These are phyloP conservation scores for Mesoclemmys tuberculata DNA, from an alignment of 2,113 vertebrate genomes.

Conservation along the genomic window DNA sequence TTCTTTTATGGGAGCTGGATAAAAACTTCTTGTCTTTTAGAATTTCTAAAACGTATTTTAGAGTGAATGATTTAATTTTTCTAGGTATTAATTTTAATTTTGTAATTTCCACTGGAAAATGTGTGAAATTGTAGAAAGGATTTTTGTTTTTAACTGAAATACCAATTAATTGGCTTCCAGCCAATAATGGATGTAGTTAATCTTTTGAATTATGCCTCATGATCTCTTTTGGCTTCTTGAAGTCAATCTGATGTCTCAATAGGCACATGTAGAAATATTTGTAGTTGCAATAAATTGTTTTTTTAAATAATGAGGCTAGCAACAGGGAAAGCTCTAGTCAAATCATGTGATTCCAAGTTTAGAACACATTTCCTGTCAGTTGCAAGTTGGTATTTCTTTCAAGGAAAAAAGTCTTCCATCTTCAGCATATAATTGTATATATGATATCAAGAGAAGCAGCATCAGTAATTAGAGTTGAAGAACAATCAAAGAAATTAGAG, in stretches of 20 bases:
- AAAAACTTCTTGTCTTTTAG: background rate
- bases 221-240: slow-evolving; percentile 40
- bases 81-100: background rate
- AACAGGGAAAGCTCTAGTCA: slow-evolving; percentile 2
- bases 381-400: background rate
- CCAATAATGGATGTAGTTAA: background rate
- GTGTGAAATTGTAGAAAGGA: background rate
- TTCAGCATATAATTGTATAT: background rate
- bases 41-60: background rate
- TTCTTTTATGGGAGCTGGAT: background rate
- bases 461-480: background rate
- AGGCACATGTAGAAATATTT: slow-evolving; percentile 27
- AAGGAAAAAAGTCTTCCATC: background rate
- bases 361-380: background rate
- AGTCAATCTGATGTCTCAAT: slow-evolving; percentile 31
- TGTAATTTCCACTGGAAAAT: background rate
- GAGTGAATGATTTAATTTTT: background rate
- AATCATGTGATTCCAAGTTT: background rate
- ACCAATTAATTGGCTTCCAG: slow-evolving; percentile 22
- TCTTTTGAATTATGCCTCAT: slow-evolving; percentile 42
- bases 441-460: background rate
- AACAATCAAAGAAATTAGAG: background rate
- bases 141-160: slow-evolving; percentile 28
- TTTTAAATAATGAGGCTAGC: slow-evolving; percentile 37
- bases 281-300: slow-evolving; percentile 36